Evolutionary conservation across 2,797 vertebrate species (phyloP).

Genomic region (Eulemur albifrons): DNA sequence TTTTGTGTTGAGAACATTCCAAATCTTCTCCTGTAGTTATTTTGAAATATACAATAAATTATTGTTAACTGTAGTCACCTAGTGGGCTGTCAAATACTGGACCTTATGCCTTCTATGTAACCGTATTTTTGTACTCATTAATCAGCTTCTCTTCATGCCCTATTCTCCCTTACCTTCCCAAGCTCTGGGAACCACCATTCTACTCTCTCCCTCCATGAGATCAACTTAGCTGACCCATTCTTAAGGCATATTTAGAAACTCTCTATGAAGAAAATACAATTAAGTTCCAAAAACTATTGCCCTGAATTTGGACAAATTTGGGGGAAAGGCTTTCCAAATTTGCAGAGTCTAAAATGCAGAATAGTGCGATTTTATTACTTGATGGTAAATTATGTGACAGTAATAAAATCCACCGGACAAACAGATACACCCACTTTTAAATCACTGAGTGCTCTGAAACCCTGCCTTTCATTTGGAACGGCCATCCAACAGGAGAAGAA

Average conservation of each 20-base stretch:
- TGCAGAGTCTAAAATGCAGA: conserved; percentile 18
- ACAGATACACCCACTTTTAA: conserved; percentile 40
- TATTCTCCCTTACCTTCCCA: background rate
- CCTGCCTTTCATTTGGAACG: background rate
- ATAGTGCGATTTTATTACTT: conserved; percentile 50
- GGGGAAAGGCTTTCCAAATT: conserved; percentile 35
- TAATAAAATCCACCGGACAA: conserved; percentile 52
- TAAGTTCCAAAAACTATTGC: background rate
- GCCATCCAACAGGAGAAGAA: background rate
- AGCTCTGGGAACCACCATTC: background rate
- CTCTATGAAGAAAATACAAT: background rate
- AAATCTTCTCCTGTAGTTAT: background rate
- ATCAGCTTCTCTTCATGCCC: background rate
- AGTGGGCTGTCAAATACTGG: background rate
- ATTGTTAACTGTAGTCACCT: no score
- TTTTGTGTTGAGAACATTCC: background rate
- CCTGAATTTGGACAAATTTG: background rate
- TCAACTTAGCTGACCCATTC: background rate
- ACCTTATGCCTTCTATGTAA: background rate
- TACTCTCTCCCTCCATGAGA: background rate
- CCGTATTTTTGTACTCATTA: background rate
- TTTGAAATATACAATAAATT: background rate
- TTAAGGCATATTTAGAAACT: background rate
- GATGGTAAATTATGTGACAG: conserved; percentile 44
- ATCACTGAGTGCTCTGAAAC: background rate